These are phyloP conservation scores for Andrena hattorfiana DNA, from an alignment of 2,888 invertebrate species.

Conservation along the genomic window DNA sequence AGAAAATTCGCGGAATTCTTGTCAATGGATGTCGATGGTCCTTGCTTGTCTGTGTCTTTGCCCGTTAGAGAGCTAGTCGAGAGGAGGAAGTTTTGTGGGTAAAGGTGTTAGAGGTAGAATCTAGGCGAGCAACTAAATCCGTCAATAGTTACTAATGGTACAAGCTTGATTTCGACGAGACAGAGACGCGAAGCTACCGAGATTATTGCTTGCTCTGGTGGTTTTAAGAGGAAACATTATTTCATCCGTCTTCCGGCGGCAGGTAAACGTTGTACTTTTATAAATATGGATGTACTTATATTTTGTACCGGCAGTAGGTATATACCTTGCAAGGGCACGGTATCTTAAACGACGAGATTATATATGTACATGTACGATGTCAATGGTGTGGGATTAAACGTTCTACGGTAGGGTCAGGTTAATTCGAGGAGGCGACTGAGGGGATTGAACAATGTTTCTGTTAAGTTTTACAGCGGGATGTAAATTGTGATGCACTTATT, in stretches of 20 bases:
- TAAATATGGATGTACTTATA: conserved; percentile 80
- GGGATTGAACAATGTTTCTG: conserved; percentile 21
- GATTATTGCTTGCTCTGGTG: conserved; percentile 51
- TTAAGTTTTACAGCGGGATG: conserved; percentile 40
- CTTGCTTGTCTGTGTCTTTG: background rate
- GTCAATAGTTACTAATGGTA: background rate
- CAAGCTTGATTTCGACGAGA: conserved; percentile 6
- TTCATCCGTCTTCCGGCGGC: conserved; percentile 60
- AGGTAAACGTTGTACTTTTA: conserved; percentile 79
- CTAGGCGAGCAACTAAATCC: background rate
- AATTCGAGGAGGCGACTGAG: conserved; percentile 10
- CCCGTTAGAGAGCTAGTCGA: background rate
- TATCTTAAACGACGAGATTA: conserved; percentile 49
- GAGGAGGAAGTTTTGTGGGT: background rate
- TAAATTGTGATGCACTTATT: conserved; percentile 74
- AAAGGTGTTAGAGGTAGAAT: background rate
- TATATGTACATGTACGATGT: conserved; percentile 54
- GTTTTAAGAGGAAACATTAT: conserved; percentile 58
- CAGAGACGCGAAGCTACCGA: conserved; percentile 19
- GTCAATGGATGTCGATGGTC: conserved; percentile 5
- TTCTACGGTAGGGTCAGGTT: conserved; percentile 32
- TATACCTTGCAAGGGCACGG: conserved; percentile 49
- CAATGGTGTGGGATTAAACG: conserved; percentile 52
- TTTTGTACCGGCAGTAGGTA: conserved; percentile 73
- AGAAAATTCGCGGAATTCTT: conserved; percentile 4